Evolutionary conservation across 2,797 vertebrate species (phyloP), one percentile per base, ranked within the genome.

Genomic region (Lagorchestes hirsutus): DNA sequence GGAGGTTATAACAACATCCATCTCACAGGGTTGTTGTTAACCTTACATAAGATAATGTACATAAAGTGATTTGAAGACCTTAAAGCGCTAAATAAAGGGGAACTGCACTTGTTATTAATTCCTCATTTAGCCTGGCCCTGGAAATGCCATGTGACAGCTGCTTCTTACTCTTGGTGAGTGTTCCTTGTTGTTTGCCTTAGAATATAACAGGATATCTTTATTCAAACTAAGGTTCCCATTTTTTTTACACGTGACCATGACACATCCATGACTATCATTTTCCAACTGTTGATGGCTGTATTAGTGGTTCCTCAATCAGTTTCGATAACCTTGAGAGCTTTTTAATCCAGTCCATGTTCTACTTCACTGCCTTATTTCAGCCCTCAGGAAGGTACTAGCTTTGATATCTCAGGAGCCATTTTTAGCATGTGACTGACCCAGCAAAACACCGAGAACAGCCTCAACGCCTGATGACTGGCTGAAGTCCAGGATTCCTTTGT

Each of bases 261-360:
- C 92, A 95, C 94, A 96, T 92, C 95, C 93, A 28, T 90, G 1
- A 29, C 94, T 97, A 93, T 97, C 74, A 87, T 97, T 97, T 96
- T 92, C 97, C 94, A 97, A 96, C 96, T 82, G n/a, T 82, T 82
- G 40, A 46, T 27, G 40, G 40, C 40, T 96, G 90, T 97, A 96
- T 96, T 96, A 96, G 95, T 95, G 96, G 93, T 95, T 97, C 96
- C 96, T 97, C 97, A 97, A 97, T 97, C 95, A 97, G 97, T 98
- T 97, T 96, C 95, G 59, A 96, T 90, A 91, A 92, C 95, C 94
- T 55, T 95, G 95, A 97, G 97, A 98, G 97, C 96, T 94, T 97
- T 95, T 24, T 24, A 57, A 57, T 29, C 94, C 90, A 54, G 94
- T 97, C 95, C 94, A 97, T 95, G 96, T 96, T 97, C 96, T 91